A percentile compares a stretch with the other conserved stretches of the same genome.
Evolutionary conservation across 2,797 vertebrate genomes (phyloP).

Genomic region (Orientallactaga sibirica): DNA sequence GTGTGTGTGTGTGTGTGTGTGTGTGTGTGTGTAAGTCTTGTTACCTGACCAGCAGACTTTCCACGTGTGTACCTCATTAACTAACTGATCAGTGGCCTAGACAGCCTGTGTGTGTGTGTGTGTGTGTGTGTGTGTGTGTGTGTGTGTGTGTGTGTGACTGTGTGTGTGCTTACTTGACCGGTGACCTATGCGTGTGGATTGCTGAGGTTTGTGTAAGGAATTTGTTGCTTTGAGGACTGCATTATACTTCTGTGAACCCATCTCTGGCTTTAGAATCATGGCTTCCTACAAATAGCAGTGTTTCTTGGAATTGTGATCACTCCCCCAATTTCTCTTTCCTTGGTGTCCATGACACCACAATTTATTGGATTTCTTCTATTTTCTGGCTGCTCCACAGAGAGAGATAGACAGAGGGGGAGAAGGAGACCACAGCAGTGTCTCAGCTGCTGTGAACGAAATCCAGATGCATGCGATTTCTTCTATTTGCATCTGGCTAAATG

Average conservation of each 20-base stretch:
- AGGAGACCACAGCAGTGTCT: too few species aligned
- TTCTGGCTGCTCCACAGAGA: constrained; percentile 45
- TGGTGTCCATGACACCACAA: neutral
- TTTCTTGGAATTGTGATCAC: neutral
- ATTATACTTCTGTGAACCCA: neutral
- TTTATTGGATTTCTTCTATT: constrained; percentile 33
- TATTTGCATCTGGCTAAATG: too few species aligned
- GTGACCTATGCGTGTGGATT: neutral
- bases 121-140: neutral
- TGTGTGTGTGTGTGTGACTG: neutral
- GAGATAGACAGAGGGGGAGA: too few species aligned
- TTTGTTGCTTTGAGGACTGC: neutral
- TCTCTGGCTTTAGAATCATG: neutral
- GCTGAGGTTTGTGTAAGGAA: neutral
- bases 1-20: too few species aligned
- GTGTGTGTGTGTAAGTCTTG: neutral
- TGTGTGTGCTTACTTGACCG: neutral
- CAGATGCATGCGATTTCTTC: too few species aligned
- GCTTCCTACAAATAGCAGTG: neutral
- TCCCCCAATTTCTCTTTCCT: neutral
- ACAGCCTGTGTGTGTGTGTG: too few species aligned
- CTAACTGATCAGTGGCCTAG: too few species aligned
- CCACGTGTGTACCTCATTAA: too few species aligned
- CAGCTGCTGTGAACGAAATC: too few species aligned
- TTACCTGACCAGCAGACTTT: neutral